Base-by-base conservation (phyloP, 2,797 vertebrate species). In the Chloroceryle amazona region DNA sequence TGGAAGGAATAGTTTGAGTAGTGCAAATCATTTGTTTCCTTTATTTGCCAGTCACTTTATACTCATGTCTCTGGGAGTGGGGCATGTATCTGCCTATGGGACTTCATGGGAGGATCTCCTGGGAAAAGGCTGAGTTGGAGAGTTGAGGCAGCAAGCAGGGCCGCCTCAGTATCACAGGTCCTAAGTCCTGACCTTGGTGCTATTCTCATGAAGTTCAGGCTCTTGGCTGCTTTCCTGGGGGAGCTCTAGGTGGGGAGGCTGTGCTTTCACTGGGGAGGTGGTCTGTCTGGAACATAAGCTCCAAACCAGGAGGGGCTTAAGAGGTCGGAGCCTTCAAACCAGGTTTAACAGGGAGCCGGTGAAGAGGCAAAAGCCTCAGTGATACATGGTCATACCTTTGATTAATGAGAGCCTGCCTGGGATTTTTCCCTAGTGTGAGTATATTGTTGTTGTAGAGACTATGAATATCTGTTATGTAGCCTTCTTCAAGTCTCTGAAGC, bases 211-310 rank as follows among this genome's bases (percentile, higher is more conserved):
- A 52, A 44, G 25, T 66, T 78, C 37, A 33, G 17, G 47, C 10
- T 68, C 49, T 60, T 2, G 1, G 19, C 25, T 83, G 10, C 23
- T 90, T 14, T 17, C 19, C 20, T 28, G 19, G 41, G 74, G 35
- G 29, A 55, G 70, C 29, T 88, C 39, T 17, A 28, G 23, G 16
- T 54, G 9, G 8, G 16, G 46, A 95, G 31, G 22, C 18, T 81
- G 28, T 54, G 26, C n/a, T 82, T 0, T 0, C 26, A 44, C 6
- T 9, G 33, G 25, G 72, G 42, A 79, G 15, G 55, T 31, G 28
- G 44, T 15, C 60, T 66, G 11, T 54, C n/a, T 86, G 52, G 44
- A 88, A 74, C 1, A 0, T 29, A 63, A 81, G 8, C 31, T 83
- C 25, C 20, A 49, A 10, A 57, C 6, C 21, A 71, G 15, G 47